phyloP scores from a whole-genome alignment of 2,113 vertebrate genomes.

The Microcebus ravelobensis region DNA sequence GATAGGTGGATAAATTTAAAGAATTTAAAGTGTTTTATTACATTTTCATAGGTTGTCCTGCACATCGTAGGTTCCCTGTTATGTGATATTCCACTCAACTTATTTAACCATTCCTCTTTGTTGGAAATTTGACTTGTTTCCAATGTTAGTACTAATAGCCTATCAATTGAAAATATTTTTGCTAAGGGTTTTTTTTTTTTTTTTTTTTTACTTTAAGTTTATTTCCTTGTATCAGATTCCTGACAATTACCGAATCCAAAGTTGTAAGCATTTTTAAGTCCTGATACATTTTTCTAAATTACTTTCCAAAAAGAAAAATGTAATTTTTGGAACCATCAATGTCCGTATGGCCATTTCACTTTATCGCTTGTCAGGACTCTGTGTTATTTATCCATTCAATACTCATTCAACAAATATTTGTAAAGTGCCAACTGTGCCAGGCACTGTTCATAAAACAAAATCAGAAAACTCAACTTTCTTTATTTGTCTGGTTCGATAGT shows the following conservation, averaged over 20 bases:
- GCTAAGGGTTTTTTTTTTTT: background rate
- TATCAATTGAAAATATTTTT: slow-evolving; percentile 27
- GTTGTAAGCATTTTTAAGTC: background rate
- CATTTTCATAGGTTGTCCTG: background rate
- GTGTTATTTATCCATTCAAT: background rate
- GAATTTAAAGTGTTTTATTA: background rate
- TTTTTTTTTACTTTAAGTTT: background rate
- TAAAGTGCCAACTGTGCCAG: background rate
- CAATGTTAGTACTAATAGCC: background rate
- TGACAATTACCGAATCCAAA: slow-evolving; percentile 1
- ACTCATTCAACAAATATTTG: background rate
- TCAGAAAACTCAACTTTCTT: background rate
- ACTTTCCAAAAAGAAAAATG: slow-evolving; percentile 25
- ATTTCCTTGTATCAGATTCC: slow-evolving; percentile 1
- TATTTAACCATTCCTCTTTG: background rate
- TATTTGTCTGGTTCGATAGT: background rate
- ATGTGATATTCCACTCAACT: background rate
- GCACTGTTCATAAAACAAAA: background rate
- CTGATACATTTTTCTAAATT: slow-evolving; percentile 19
- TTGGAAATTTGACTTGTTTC: slow-evolving; percentile 15
- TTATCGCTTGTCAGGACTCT: background rate
- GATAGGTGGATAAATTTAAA: background rate
- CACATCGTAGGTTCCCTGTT: background rate
- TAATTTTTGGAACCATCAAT: background rate
- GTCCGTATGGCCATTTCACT: background rate